Percentiles rank a stretch among this genome's conserved stretches.
These are phyloP conservation scores for Ornithoptera alexandrae DNA, from an alignment of 2,888 invertebrate species.

Conservation along the genomic window DNA sequence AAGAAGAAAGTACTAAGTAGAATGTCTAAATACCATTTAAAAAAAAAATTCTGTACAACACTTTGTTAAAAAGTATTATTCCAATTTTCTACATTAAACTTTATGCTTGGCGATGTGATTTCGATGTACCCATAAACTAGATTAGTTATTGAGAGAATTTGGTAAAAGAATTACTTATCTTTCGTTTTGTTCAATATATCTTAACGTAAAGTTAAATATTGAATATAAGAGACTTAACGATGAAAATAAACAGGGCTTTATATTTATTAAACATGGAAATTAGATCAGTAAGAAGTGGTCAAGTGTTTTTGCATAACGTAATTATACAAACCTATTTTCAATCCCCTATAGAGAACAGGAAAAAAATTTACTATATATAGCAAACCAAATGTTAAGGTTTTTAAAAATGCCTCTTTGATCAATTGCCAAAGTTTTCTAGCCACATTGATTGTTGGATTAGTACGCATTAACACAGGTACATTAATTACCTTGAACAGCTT, in stretches of 20 bases:
- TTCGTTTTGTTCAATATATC: constrained; percentile 11
- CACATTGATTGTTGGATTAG: no score
- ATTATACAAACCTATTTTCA: no score
- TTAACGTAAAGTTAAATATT: constrained; percentile 1
- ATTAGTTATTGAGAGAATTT: constrained; percentile 6
- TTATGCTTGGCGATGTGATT: constrained; percentile 3
- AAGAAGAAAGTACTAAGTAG: neutral
- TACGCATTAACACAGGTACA: no score
- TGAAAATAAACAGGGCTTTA: neutral
- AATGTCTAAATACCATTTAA: neutral
- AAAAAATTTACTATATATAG: no score
- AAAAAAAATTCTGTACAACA: neutral
- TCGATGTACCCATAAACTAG: constrained; percentile 1
- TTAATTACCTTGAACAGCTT: no score
- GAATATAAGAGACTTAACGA: neutral
- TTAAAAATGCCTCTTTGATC: no score
- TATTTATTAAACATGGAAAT: neutral
- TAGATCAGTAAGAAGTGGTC: no score
- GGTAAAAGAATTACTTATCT: constrained; percentile 8
- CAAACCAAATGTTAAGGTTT: no score
- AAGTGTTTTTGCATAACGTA: no score
- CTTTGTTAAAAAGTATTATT: neutral
- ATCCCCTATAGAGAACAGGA: no score
- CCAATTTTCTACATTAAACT: neutral
- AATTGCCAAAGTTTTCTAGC: no score